These are phyloP conservation scores for Pterostichus madidus DNA, from an alignment of 2,888 invertebrate species.

Conservation along the genomic window DNA sequence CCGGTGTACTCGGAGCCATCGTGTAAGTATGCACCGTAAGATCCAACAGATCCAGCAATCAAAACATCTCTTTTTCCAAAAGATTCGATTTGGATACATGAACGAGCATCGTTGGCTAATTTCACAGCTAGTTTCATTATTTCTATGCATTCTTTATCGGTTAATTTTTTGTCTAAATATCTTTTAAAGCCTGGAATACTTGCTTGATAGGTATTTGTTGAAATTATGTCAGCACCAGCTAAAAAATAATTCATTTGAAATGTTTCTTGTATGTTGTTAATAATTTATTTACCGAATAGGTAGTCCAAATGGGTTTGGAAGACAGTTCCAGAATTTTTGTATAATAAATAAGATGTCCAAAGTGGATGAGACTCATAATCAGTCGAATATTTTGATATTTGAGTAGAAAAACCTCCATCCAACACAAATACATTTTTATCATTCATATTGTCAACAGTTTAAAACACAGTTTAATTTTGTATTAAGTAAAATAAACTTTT, in stretches of 20 bases:
- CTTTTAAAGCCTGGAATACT: slow-evolving; percentile 86
- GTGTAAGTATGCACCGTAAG: slow-evolving; percentile 91
- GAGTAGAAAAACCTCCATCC: slow-evolving; percentile 88
- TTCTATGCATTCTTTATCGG: slow-evolving; percentile 82
- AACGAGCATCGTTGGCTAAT: slow-evolving; percentile 85
- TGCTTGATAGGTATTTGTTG: slow-evolving; percentile 93
- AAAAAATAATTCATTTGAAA: slow-evolving; percentile 69
- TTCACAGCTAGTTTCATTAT: slow-evolving; percentile 86
- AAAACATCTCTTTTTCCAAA: slow-evolving; percentile 74
- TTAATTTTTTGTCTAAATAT: slow-evolving; percentile 81
- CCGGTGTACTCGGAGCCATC: slow-evolving; percentile 95
- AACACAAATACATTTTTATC: slow-evolving; percentile 73
- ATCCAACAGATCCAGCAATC: slow-evolving; percentile 92
- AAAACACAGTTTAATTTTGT: not conserved
- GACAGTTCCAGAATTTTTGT: slow-evolving; percentile 86
- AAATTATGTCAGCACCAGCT: slow-evolving; percentile 91
- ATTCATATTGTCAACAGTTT: slow-evolving; percentile 11
- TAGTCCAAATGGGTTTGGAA: slow-evolving; percentile 88
- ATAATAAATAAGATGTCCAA: slow-evolving; percentile 90
- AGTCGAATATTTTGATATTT: slow-evolving; percentile 85
- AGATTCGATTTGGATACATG: slow-evolving; percentile 80
- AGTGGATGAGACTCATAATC: slow-evolving; percentile 89
- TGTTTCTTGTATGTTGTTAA: not conserved
- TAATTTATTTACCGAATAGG: slow-evolving; percentile 80
- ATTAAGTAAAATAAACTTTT: not conserved